A percentile compares a stretch with the other conserved stretches of the same genome.
phyloP scores from a whole-genome alignment of 2,888 invertebrate species.

The Stenodera caucasica region DNA sequence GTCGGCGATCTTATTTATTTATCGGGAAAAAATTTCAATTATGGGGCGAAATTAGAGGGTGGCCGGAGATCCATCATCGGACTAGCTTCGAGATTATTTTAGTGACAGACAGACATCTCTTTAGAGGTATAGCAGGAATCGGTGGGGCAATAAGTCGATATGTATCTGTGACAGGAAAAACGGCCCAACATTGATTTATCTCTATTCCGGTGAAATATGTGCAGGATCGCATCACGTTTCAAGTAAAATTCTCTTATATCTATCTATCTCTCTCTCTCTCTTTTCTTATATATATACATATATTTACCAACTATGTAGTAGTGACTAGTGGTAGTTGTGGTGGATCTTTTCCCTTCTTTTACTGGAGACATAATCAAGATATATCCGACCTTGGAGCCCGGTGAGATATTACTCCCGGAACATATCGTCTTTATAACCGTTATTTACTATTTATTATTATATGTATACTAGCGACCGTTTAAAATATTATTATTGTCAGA shows the following conservation, averaged over 20 bases:
- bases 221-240: constrained; percentile 52
- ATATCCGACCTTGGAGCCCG: constrained; percentile 54
- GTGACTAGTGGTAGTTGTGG: constrained; percentile 14
- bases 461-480: constrained; percentile 32
- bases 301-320: too few relatives aligned
- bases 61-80: not conserved
- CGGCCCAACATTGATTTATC: constrained; percentile 53
- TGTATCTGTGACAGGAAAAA: constrained; percentile 48
- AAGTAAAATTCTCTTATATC: too few relatives aligned
- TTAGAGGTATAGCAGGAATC: not conserved
- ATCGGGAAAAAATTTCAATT: not conserved
- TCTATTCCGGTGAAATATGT: constrained; percentile 52
- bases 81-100: not conserved
- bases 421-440: constrained; percentile 51
- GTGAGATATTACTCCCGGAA: constrained; percentile 52
- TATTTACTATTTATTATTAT: constrained; percentile 49
- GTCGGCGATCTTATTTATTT: too few relatives aligned
- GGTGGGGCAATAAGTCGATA: constrained; percentile 45
- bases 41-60: too few relatives aligned
- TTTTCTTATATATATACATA: too few relatives aligned
- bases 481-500: too few relatives aligned
- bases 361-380: constrained; percentile 51
- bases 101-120: not conserved
- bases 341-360: constrained; percentile 37
- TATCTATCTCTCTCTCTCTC: too few relatives aligned